Evolutionary conservation across 2,113 vertebrate genomes (phyloP).

Genomic region (Pyxicephalus adspersus): DNA sequence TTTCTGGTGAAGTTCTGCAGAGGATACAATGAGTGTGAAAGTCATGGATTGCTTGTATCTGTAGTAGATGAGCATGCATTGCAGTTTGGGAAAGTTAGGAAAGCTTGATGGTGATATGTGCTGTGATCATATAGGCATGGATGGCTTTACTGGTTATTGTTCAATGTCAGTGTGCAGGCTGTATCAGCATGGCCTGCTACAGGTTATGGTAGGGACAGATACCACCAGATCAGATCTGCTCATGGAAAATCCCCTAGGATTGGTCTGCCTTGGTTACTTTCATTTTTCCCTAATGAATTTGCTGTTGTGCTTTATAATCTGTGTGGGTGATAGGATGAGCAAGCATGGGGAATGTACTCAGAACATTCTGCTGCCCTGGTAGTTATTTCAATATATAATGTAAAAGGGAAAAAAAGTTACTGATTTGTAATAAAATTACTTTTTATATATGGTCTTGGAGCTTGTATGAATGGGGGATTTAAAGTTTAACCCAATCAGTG

Average conservation of each 20-base stretch:
- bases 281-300: neutral
- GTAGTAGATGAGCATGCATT: neutral
- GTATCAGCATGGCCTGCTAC: constrained; percentile 30
- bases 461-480: neutral
- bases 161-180: neutral
- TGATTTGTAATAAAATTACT: neutral
- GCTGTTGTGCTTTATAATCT: neutral
- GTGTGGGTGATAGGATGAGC: neutral
- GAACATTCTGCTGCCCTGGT: neutral
- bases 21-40: neutral
- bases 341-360: neutral
- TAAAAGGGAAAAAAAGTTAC: neutral
- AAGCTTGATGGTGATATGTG: neutral
- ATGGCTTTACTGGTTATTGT: neutral
- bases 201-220: neutral
- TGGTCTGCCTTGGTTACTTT: neutral
- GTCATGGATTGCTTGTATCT: neutral
- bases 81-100: neutral
- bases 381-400: neutral
- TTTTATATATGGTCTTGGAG: neutral
- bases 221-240: neutral
- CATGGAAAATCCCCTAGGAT: neutral
- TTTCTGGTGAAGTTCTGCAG: neutral
- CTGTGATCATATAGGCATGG: no score
- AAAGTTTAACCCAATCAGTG: neutral